phyloP scores from a whole-genome alignment of 2,888 invertebrate species.

The Dugesia japonica region DNA sequence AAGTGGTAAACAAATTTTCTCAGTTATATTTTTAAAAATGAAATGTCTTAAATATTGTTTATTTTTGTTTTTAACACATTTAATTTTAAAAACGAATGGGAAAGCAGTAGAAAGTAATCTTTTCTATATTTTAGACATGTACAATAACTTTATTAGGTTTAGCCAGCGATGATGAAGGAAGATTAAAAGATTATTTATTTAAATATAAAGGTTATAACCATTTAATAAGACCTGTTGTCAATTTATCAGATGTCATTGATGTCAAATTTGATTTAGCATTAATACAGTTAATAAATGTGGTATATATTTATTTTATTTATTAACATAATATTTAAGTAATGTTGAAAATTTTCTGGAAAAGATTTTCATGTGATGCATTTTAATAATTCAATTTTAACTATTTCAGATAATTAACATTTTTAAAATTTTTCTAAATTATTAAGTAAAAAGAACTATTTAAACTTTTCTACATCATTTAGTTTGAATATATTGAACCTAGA shows the following conservation, averaged over 20 bases:
- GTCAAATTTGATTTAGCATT: slow-evolving; percentile 87
- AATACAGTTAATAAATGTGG: slow-evolving; percentile 92
- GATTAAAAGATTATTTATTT: slow-evolving; percentile 81
- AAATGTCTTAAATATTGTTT: too few species aligned
- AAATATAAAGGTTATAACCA: slow-evolving; percentile 69
- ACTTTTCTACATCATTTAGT: too few species aligned
- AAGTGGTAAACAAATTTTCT: neutral
- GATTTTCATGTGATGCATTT: too few species aligned
- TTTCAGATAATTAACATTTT: too few species aligned
- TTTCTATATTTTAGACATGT: neutral
- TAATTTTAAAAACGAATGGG: neutral
- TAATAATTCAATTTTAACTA: too few species aligned
- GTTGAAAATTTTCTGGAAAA: too few species aligned
- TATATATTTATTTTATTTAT: slow-evolving; percentile 52
- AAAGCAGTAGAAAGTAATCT: neutral
- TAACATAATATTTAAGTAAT: neutral
- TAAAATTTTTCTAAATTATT: too few species aligned
- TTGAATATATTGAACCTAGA: too few species aligned
- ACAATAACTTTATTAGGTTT: neutral
- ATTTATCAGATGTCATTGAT: slow-evolving; percentile 88
- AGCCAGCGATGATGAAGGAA: slow-evolving; percentile 87
- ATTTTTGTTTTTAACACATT: too few species aligned
- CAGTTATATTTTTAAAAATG: neutral
- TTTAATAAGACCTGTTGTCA: slow-evolving; percentile 85
- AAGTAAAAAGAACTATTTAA: too few species aligned